Evolutionary conservation across 2,113 vertebrate species (phyloP), one percentile per base, ranked within the genome.

Genomic region (Poicephalus gulielmi): DNA sequence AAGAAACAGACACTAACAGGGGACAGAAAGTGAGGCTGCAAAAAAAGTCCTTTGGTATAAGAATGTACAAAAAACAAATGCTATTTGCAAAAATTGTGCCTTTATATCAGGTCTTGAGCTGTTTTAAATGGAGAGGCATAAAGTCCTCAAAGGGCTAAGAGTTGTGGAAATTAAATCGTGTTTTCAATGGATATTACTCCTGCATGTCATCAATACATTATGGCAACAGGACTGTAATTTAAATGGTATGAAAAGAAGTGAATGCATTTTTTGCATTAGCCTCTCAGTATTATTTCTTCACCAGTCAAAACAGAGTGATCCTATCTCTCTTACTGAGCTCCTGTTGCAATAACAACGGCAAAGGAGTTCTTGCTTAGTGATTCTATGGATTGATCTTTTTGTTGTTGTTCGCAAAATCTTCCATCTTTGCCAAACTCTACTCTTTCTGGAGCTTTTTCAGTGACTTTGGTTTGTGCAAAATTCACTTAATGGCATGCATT

Each of bases 1-100:
- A 77, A 31, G 53, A 39, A 63, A 27, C 1, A 3, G 1, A 0
- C 7, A 1, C 20, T 7, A 80, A 37, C n/a, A 47, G 30, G 6
- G 27, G 17, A 27, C 12, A 69, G 43, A 47, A 83, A 43, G 55
- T 13, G 31, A 59, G 28, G 24, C 52, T 83, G 23, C 30, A 57
- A 33, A 52, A 80, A 9, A 80, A 10, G 13, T 37, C 18, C n/a
- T n/a, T 27, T 64, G 67, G 13, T 71, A 19, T 5, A 62, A 13
- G 8, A 37, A 11, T 13, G 46, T 17, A 28, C 33, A 35, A 81
- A 84, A 69, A 64, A 5, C 6, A 14, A 64, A 74, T 7, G 50
- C 22, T 78, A 13, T 82, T 78, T 78, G 44, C n/a, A 85, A 66
- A 90, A 85, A 20, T 41, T 2, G 2, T 27, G 10, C 22, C 6